Conservation (phyloP, 1,140 invertebrate genomes). For the Philotrypesis tridentata region DNA sequence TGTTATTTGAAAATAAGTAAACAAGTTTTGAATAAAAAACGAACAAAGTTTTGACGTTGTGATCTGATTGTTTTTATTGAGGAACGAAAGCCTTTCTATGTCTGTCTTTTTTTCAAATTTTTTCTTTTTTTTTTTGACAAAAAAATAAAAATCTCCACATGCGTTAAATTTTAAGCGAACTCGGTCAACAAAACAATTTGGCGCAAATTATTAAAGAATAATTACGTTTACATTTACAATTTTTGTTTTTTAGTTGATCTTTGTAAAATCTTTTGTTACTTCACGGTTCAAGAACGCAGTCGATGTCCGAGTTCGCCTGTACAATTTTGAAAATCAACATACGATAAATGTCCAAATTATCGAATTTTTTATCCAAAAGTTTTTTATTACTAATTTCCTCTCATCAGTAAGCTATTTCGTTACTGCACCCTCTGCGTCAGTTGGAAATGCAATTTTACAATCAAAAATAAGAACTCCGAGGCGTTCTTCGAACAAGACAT, state of each 20-base stretch:
- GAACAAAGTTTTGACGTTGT: constrained; percentile 38
- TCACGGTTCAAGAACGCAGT: constrained; percentile 4
- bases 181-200: constrained; percentile 45
- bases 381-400: constrained; percentile 47
- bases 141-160: constrained; percentile 58
- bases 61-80: constrained; percentile 68
- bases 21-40: constrained; percentile 25
- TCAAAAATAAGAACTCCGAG: constrained; percentile 32
- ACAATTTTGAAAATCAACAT: constrained; percentile 56
- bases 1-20: background rate
- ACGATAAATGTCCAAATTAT: constrained; percentile 40
- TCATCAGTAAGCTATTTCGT: constrained; percentile 36
- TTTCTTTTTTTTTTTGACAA: constrained; percentile 52
- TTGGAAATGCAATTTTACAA: constrained; percentile 39
- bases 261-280: constrained; percentile 28
- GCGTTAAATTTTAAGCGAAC: constrained; percentile 53
- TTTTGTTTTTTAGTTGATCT: constrained; percentile 56
- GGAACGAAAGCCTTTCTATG: constrained; percentile 56
- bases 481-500: constrained; percentile 24
- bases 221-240: constrained; percentile 48
- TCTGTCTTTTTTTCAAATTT: constrained; percentile 53
- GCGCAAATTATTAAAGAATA: constrained; percentile 55
- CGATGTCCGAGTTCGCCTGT: constrained; percentile 31
- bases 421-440: constrained; percentile 46
- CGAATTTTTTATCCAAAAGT: constrained; percentile 40